Percentiles rank a stretch among this genome's conserved stretches.
Conservation (phyloP, 2,888 invertebrate genomes). For the Galerucella pusilla region DNA sequence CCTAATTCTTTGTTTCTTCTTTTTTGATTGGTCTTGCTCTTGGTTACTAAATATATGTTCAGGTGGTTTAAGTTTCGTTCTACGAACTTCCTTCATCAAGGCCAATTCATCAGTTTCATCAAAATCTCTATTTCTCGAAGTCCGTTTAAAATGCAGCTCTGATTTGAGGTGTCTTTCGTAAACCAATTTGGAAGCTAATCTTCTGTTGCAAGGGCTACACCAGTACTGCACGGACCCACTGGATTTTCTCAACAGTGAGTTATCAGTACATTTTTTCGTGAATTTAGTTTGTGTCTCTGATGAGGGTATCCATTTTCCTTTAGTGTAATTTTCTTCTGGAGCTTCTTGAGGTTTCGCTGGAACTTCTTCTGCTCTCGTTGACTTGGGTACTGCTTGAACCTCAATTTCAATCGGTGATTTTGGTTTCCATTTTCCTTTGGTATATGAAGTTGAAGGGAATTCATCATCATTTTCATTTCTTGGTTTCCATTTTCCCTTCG, state of each 20-base stretch:
- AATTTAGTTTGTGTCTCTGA: constrained; percentile 29
- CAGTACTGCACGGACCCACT: constrained; percentile 73
- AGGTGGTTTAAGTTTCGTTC: constrained; percentile 49
- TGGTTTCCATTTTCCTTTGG: constrained; percentile 76
- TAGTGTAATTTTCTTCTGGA: constrained; percentile 67
- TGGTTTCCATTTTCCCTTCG: constrained; percentile 78
- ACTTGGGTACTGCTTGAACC: constrained; percentile 51
- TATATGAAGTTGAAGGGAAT: constrained; percentile 34
- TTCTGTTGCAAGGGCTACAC: constrained; percentile 84
- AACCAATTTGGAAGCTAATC: constrained; percentile 77
- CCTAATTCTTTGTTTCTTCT: constrained; percentile 68
- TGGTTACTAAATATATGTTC: constrained; percentile 45
- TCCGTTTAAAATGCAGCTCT: constrained; percentile 76
- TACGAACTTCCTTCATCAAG: constrained; percentile 45
- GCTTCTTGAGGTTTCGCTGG: constrained; percentile 6
- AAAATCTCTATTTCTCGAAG: constrained; percentile 75
- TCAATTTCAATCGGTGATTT: constrained; percentile 24
- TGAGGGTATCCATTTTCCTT: constrained; percentile 83
- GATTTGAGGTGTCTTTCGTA: constrained; percentile 83
- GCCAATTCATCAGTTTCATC: constrained; percentile 64
- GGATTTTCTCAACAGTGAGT: constrained; percentile 61
- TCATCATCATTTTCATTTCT: constrained; percentile 37
- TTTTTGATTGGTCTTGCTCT: constrained; percentile 50
- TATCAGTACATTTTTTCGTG: constrained; percentile 46
- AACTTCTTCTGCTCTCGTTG: constrained; percentile 47